A percentile compares a stretch with the other conserved stretches of the same genome.
phyloP scores from a whole-genome alignment of 2,888 invertebrate genomes.

The Pterostichus madidus region DNA sequence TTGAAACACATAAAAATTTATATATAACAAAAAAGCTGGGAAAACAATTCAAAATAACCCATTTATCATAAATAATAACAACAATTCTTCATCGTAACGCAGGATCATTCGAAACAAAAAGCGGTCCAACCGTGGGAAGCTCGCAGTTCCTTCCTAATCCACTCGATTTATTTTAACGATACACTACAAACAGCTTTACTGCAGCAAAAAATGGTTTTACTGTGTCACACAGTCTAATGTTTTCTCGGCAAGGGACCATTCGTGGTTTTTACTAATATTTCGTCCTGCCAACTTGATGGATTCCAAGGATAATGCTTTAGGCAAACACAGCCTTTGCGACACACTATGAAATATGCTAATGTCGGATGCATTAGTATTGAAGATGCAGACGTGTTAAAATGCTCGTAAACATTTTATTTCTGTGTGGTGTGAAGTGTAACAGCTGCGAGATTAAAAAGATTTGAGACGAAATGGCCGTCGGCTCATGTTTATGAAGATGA shows the following conservation, averaged over 20 bases:
- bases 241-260: neutral
- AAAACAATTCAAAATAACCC: constrained; percentile 43
- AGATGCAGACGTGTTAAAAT: constrained; percentile 34
- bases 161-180: constrained; percentile 50
- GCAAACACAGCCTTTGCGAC: constrained; percentile 17
- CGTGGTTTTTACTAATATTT: constrained; percentile 25
- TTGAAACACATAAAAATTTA: constrained; percentile 10
- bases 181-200: constrained; percentile 40
- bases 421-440: constrained; percentile 38
- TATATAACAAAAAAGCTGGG: neutral
- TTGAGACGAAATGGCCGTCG: constrained; percentile 7
- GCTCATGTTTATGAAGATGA: constrained; percentile 24
- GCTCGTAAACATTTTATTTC: constrained; percentile 37
- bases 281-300: constrained; percentile 30
- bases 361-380: constrained; percentile 15
- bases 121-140: constrained; percentile 8
- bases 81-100: constrained; percentile 29
- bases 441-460: constrained; percentile 37
- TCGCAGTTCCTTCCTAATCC: constrained; percentile 33
- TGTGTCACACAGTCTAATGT: constrained; percentile 12
- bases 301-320: constrained; percentile 29
- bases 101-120: constrained; percentile 31
- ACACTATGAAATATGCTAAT: constrained; percentile 34
- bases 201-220: constrained; percentile 25
- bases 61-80: constrained; percentile 43